phyloP scores from a whole-genome alignment of 2,113 vertebrate species.

The Saccopteryx leptura region DNA sequence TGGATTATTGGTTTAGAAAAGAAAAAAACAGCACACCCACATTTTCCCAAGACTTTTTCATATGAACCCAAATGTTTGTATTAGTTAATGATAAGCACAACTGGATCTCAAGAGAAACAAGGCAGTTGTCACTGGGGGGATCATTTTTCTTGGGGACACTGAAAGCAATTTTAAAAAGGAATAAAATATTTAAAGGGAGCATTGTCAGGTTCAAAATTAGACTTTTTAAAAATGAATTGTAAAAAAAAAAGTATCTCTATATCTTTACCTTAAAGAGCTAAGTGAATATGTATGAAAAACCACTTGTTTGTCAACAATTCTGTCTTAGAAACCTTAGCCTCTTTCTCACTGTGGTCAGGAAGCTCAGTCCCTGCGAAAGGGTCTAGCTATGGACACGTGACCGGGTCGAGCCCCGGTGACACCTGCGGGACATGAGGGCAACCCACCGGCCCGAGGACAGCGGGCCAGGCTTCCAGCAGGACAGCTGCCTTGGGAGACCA shows the following conservation, averaged over 20 bases:
- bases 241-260: neutral
- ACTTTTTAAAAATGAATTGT: neutral
- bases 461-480: no score
- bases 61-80: conserved; percentile 46
- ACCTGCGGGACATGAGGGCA: rapidly evolving
- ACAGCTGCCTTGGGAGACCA: no score
- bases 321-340: neutral
- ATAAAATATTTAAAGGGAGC: conserved; percentile 61
- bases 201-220: conserved; percentile 42
- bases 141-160: conserved; percentile 64
- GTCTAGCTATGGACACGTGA: rapidly evolving
- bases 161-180: conserved; percentile 67
- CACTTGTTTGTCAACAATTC: neutral
- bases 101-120: conserved; percentile 67
- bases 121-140: conserved; percentile 66
- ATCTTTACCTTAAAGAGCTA: neutral
- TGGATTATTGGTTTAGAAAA: conserved; percentile 36
- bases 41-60: neutral
- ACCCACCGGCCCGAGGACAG: rapidly evolving
- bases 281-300: neutral
- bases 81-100: conserved; percentile 70
- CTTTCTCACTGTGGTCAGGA: neutral
- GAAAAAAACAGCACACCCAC: neutral
- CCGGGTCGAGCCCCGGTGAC: neutral
- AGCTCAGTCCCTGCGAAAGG: neutral